A percentile compares a stretch with the other conserved stretches of the same genome.
Conservation (phyloP, 92 coral and sea anemone genomes). For the Zoanthus solanderi region DNA sequence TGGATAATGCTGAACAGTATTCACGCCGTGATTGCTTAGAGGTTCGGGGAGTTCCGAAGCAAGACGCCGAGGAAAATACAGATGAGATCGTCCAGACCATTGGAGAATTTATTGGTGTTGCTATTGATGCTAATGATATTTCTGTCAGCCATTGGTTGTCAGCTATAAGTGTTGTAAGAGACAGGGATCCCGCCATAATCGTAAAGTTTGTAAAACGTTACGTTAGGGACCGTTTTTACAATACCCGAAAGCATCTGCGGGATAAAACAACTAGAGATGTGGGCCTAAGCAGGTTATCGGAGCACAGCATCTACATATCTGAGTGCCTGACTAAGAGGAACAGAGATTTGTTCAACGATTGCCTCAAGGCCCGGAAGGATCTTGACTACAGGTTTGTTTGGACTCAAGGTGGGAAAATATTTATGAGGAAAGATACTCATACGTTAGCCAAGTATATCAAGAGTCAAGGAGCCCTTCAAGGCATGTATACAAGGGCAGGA, state of each 20-base stretch:
- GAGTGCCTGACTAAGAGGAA: constrained; percentile 62
- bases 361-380: constrained; percentile 58
- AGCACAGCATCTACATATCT: constrained; percentile 55
- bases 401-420: constrained; percentile 60
- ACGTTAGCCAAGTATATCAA: constrained; percentile 14
- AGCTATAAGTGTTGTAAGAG: neutral
- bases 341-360: constrained; percentile 40
- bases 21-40: constrained; percentile 7
- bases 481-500: constrained; percentile 32
- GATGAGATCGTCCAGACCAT: neutral
- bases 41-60: constrained; percentile 14
- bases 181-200: constrained; percentile 21
- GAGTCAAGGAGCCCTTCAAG: constrained; percentile 29
- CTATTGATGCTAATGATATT: constrained; percentile 3
- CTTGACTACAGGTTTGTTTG: constrained; percentile 59
- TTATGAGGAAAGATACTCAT: constrained; percentile 53
- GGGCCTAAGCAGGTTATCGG: constrained; percentile 51
- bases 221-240: constrained; percentile 27
- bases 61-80: constrained; percentile 19
- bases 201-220: constrained; percentile 13
- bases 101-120: constrained; percentile 16
- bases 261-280: constrained; percentile 40
- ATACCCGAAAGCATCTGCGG: constrained; percentile 20
- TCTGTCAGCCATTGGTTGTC: constrained; percentile 23
- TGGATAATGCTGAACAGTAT: constrained; percentile 18